Evolutionary conservation across 1,140 invertebrate genomes (phyloP), one percentile per base, ranked within the genome.

Genomic region (Aporrectodea caliginosa): DNA sequence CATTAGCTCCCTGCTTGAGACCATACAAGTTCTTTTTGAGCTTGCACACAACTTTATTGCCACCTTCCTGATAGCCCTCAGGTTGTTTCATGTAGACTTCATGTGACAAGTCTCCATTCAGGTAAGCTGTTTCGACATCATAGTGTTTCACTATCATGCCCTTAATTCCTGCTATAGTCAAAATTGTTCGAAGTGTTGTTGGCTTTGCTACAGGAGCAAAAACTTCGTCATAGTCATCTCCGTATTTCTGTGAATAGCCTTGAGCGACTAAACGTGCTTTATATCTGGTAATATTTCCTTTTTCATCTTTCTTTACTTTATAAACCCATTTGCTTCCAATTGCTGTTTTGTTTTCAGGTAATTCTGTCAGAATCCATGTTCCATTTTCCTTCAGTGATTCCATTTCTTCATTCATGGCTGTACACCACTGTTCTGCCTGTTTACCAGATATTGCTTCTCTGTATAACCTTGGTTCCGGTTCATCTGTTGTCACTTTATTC

Each of bases 321-420:
- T 72, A 72, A 14, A 72, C 70, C 70, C 70, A 72, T 72, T 72
- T 32, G 27, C 70, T 29, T 2, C 70, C 70, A 12, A 27, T 72
- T 6, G 70, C 70, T 29, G 70, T 12, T 72, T 72, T 72, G 6
- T n/a, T n/a, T 12, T 72, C 70, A 72, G 27, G n/a, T 12, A 72
- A 12, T 29, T 72, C 31, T 29, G 32, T 32, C 27, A 72, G 27
- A 12, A 12, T 2, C 70, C 70, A 72, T 12, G 70, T 72, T 29
- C 27, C 70, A 72, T 72, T 32, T 14, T 72, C 27, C 14, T 12
- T 27, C 2, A 29, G 14, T 12, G 27, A 12, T 72, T 72, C 6
- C 27, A 72, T 14, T 32, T 72, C 27, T 12, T 27, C 27, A 27
- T 82, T 78, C 81, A 75, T 81, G 78, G 81, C 82, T 79, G 74